Evolutionary conservation across 2,888 invertebrate species (phyloP).

Genomic region (Xylota segnis): DNA sequence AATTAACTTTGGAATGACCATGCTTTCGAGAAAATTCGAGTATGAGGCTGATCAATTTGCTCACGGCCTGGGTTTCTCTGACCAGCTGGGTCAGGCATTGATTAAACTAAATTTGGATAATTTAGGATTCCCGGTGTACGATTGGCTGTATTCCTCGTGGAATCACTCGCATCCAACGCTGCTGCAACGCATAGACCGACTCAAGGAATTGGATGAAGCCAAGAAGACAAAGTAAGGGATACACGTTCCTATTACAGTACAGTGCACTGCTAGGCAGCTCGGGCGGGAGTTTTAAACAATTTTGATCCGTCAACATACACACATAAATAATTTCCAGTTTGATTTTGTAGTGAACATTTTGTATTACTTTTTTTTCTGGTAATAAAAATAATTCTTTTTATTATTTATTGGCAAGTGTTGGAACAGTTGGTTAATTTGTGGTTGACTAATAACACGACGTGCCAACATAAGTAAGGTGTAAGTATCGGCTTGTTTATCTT

Average conservation of each 20-base stretch:
- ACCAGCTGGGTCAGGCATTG: slow-evolving; percentile 92
- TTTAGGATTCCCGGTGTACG: slow-evolving; percentile 97
- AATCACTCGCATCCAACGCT: slow-evolving; percentile 99
- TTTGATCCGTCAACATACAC: not conserved
- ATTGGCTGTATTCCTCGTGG: slow-evolving; percentile 96
- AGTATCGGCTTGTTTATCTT: too few relatives aligned
- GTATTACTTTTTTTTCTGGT: slow-evolving; percentile 3
- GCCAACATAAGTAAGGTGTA: too few relatives aligned
- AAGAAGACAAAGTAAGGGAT: slow-evolving; percentile 52
- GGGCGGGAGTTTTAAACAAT: not conserved
- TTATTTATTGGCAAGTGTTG: slow-evolving; percentile 3
- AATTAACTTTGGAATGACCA: slow-evolving; percentile 93
- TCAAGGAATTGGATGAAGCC: slow-evolving; percentile 77
- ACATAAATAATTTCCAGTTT: not conserved
- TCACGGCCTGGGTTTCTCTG: slow-evolving; percentile 90
- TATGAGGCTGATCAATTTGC: slow-evolving; percentile 99
- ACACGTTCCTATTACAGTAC: not conserved
- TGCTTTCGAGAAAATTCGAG: slow-evolving; percentile 94
- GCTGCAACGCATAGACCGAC: slow-evolving; percentile 91
- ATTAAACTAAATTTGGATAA: slow-evolving; percentile 98
- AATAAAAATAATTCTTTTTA: slow-evolving; percentile 28
- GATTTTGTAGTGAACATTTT: slow-evolving; percentile 26
- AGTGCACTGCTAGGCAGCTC: not conserved
- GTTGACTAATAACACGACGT: too few relatives aligned
- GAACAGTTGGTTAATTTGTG: not conserved